These are phyloP conservation scores for Spermophilus dauricus DNA, from an alignment of 2,113 vertebrate genomes.

Conservation along the genomic window DNA sequence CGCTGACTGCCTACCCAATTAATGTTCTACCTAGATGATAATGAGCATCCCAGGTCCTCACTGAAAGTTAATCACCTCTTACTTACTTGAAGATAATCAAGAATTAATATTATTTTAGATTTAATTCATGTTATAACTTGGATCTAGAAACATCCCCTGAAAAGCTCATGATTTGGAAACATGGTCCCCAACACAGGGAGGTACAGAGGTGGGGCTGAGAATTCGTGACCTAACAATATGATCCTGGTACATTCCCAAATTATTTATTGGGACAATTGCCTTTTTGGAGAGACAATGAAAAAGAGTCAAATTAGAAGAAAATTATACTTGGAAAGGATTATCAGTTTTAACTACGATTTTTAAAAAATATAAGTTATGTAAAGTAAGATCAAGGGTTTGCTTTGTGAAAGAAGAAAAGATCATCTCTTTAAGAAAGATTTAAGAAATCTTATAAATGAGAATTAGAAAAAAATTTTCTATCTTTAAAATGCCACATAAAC, in stretches of 20 bases:
- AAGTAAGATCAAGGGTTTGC: not conserved
- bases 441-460: not conserved
- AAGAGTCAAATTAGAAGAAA: conserved; percentile 22
- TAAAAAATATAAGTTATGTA: not conserved
- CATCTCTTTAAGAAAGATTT: not conserved
- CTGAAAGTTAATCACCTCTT: not conserved
- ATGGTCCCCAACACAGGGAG: too few species aligned
- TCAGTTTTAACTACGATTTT: not conserved
- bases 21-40: not conserved
- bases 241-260: not conserved
- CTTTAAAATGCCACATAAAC: not conserved
- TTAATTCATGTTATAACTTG: not conserved
- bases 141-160: too few species aligned
- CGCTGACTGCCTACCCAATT: not conserved
- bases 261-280: not conserved
- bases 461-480: not conserved
- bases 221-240: not conserved
- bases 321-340: not conserved
- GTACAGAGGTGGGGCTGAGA: not conserved
- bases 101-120: not conserved
- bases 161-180: too few species aligned
- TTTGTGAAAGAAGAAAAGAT: not conserved
- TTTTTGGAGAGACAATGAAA: not conserved
- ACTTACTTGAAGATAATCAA: not conserved
- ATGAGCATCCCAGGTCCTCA: not conserved